phyloP scores from a whole-genome alignment of 2,888 invertebrate genomes.

The Cheilosia urbana region DNA sequence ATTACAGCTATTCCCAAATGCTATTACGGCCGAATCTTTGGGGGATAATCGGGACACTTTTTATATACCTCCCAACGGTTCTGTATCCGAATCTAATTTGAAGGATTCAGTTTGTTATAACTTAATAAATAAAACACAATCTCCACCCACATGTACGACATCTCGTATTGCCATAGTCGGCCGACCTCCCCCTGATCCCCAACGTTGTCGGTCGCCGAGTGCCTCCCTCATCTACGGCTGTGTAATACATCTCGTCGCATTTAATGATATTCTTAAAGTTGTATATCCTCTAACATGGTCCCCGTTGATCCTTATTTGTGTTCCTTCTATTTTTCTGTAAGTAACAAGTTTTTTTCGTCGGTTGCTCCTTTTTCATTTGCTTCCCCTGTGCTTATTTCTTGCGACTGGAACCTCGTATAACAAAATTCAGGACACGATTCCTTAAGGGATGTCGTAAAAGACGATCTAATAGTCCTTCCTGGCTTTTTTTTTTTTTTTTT shows the following conservation, averaged over 20 bases:
- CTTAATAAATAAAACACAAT: slow-evolving; percentile 53
- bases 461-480: slow-evolving; percentile 73
- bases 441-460: slow-evolving; percentile 73
- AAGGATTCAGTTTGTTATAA: slow-evolving; percentile 44
- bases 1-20: background rate
- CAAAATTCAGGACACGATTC: slow-evolving; percentile 73
- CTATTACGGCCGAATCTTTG: slow-evolving; percentile 5
- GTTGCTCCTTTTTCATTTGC: no score
- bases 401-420: slow-evolving; percentile 55
- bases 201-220: background rate
- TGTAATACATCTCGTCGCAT: slow-evolving; percentile 62
- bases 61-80: background rate
- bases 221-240: background rate
- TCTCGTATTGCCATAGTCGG: background rate
- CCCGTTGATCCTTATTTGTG: slow-evolving; percentile 71
- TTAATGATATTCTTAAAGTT: slow-evolving; percentile 68
- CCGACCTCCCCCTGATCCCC: background rate
- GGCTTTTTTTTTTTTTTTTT: slow-evolving; percentile 14
- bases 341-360: slow-evolving; percentile 32
- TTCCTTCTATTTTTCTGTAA: slow-evolving; percentile 48
- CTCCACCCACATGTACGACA: slow-evolving; percentile 2
- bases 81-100: slow-evolving; percentile 20
- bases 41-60: background rate
- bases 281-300: slow-evolving; percentile 57
- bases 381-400: slow-evolving; percentile 13